Base-by-base conservation (phyloP, 2,888 invertebrate species). In the Rutpela maculata region DNA sequence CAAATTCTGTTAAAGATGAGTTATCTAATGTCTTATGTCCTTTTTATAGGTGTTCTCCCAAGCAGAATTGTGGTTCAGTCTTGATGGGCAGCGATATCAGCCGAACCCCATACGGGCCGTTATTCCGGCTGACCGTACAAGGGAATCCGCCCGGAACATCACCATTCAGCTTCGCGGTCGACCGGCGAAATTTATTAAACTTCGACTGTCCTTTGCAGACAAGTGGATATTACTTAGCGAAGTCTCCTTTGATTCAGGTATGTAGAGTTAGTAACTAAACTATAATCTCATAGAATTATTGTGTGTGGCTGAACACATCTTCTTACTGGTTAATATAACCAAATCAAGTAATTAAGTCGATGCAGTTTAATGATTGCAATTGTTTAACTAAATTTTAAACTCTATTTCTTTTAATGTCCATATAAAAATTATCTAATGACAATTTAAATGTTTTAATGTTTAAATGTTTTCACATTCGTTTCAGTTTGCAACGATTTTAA, bases 221-320 rank as follows among this genome's bases (percentile, higher is more conserved):
- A 94, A 95, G 87, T 98, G 97, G 97, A 94, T 98, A 79, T 92
- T 98, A 82, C 93, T 98, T 86, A 97, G 97, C 89, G 98, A 98
- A 90, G 92, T 98, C 83, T 93, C 94, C 56, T 97, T 98, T 88
- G 93, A 94, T 84, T 95, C 97, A 77, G 92, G 95, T 95, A 90
- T 92, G 56, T 56, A 57, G 9, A 57, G 18, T 19, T 50, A 50
- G 15, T 7, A 6, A 50, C 15, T n/a, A 50, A n/a, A n/a, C n/a
- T 50, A 17, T 50, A n/a, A n/a, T 15, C n/a, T n/a, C 0, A n/a
- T 50, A 1, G 5, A 50, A n/a, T n/a, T n/a, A n/a, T n/a, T n/a
- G n/a, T n/a, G n/a, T n/a, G n/a, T n/a, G n/a, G n/a, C n/a, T n/a
- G n/a, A n/a, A n/a, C n/a, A n/a, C 26, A 26, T 2, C 26, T 26